Evolutionary conservation across 2,888 invertebrate genomes (phyloP), one percentile per base, ranked within the genome.

Genomic region (Tineola bisselliella): DNA sequence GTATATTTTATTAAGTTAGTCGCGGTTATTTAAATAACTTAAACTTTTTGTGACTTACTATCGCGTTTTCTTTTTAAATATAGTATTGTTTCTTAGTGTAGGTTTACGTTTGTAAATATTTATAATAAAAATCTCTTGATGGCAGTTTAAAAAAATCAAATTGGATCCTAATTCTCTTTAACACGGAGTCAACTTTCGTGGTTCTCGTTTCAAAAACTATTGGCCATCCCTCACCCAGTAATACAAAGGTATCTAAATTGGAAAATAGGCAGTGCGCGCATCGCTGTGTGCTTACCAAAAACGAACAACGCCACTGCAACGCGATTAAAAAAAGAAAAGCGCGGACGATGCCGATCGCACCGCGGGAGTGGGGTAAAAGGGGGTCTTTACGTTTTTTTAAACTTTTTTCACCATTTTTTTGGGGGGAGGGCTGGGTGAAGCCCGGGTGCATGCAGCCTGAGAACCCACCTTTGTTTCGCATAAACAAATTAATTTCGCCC

Each of bases 191-290:
- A 17, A 38, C 10, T 6, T 38, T 15, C 48, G 8, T 3, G 3
- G 48, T 1, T n/a, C 13, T 15, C 13, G 48, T 8, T 48, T 48
- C 48, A 48, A 84, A 84, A 87, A 84, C 86, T 86, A 86, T 86
- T 79, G 86, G 84, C 75, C 86, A 82, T 84, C 83, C 82, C 81
- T 84, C 84, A 83, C 72, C 78, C 84, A 79, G 82, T 86, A 87
- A 87, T 86, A 86, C 86, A 86, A 86, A 86, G 87, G 86, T 84
- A 87, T 87, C 86, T 86, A 86, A 87, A 86, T 86, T 86, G 86
- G 86, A 87, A 86, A 84, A 87, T 86, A 86, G 86, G 86, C 86
- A 84, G 81, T 82, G 84, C 81, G 82, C 84, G 77, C 60, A 60
- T 60, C 61, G 44, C 80, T 87, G 84, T 86, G 83, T 86, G 86